Conservation (phyloP, 2,797 vertebrate species). For the Avahi laniger region DNA sequence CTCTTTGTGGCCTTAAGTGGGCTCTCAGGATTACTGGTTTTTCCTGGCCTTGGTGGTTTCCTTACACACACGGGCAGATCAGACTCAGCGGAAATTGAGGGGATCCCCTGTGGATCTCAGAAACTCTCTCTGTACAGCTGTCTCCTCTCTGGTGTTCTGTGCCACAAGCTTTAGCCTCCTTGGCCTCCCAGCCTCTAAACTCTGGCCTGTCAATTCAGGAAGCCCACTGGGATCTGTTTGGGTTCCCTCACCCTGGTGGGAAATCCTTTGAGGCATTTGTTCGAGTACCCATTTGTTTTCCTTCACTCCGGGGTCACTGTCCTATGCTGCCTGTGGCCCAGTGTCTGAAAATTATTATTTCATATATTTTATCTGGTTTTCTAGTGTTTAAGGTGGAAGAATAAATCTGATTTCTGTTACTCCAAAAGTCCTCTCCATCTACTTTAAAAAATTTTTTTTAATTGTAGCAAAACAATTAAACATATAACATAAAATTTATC, state of each 20-base stretch:
- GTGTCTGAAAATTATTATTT: background rate
- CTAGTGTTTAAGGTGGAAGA: background rate
- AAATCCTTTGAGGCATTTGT: no score
- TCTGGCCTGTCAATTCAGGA: background rate
- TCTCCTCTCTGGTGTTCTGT: background rate
- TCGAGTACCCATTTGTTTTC: background rate
- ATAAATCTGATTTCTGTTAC: background rate
- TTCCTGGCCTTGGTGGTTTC: background rate
- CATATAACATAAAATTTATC: background rate
- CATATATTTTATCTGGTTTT: background rate
- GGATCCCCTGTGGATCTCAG: background rate
- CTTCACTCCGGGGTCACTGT: background rate
- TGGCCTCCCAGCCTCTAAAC: background rate
- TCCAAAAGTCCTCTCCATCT: background rate
- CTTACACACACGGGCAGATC: background rate
- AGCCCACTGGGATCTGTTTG: no score
- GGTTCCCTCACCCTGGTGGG: no score
- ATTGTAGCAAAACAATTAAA: background rate
- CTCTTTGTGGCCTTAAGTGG: background rate
- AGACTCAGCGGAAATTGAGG: background rate
- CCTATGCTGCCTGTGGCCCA: fast-evolving
- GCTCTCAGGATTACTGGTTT: background rate
- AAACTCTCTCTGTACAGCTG: no score
- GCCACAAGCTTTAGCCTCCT: background rate
- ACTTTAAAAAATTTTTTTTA: background rate